A percentile compares a stretch with the other conserved stretches of the same genome.
Evolutionary conservation across 2,113 vertebrate genomes (phyloP).

Genomic region (Catagonus wagneri): DNA sequence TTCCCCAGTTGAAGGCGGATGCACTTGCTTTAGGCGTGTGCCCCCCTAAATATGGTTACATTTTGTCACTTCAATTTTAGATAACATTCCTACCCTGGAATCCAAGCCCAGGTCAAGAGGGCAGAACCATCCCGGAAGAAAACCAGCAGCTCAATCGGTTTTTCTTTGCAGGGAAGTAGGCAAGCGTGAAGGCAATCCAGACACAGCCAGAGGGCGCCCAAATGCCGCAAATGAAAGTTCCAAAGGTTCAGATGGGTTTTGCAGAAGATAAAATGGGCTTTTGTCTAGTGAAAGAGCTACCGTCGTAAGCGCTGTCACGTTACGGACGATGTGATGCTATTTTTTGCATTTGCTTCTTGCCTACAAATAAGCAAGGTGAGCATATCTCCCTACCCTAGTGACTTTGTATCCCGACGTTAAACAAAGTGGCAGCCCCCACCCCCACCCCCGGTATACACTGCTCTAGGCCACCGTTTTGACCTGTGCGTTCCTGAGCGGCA

Average conservation of each 20-base stretch:
- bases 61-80: background rate
- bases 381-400: background rate
- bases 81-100: background rate
- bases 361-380: slow-evolving; percentile 3
- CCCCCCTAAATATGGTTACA: background rate
- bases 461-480: background rate
- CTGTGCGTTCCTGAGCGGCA: background rate
- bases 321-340: background rate
- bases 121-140: background rate
- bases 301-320: background rate
- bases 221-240: slow-evolving; percentile 68
- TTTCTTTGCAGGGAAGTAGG: background rate
- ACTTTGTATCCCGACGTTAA: background rate
- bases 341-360: slow-evolving; percentile 43
- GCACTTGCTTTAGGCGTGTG: background rate
- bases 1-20: background rate
- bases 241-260: background rate
- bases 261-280: slow-evolving; percentile 56
- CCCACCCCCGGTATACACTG: background rate
- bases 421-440: background rate
- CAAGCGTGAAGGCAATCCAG: background rate
- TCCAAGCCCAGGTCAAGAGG: background rate
- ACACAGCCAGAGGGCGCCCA: slow-evolving; percentile 84
- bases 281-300: slow-evolving; percentile 54
- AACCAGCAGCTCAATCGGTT: background rate